Base-by-base conservation (phyloP, 2,888 invertebrate species). In the Synanthedon tipuliformis region DNA sequence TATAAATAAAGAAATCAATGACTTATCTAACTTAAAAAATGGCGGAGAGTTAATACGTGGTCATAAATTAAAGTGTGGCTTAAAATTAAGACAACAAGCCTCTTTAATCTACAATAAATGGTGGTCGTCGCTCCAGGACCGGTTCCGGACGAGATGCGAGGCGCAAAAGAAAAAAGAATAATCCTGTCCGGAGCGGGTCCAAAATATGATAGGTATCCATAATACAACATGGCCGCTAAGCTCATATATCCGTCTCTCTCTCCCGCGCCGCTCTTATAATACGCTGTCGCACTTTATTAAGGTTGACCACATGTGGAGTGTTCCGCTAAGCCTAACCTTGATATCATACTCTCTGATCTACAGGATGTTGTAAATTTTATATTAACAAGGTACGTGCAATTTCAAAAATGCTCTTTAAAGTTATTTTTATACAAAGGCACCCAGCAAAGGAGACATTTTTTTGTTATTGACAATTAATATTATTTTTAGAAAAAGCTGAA, bases 71-170 rank as follows among this genome's bases (percentile, higher is more conserved):
- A 81, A 82, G 75, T 76, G 76, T 78, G 81, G 79, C 81, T 88
- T 83, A 86, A 87, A 88, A 88, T 88, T 87, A 87, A 88, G 88
- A 88, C 88, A 88, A 88, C 87, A 87, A 86, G 81, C 78, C 85
- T 86, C 81, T 87, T 88, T 88, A 88, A 88, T 88, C 87, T 87
- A 86, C 84, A 86, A 87, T 87, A 87, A 86, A 87, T 86, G 86
- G 81, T 79, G 78, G 83, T 79, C 83, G 82, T 78, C 83, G 78
- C 76, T 73, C 73, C 64, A 69, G 78, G 82, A 87, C 85, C 86
- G 85, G 86, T 86, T 86, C 63, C 68, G 62, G 75, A 55, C 57
- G 65, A 81, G 84, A 80, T 77, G 81, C 16, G 78, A 82, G 82
- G 81, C 79, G 81, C 75, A 82, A 84, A 81, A 74, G 69, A 75